Evolutionary conservation across 2,888 invertebrate genomes (phyloP).

Genomic region (Tachina lurida): DNA sequence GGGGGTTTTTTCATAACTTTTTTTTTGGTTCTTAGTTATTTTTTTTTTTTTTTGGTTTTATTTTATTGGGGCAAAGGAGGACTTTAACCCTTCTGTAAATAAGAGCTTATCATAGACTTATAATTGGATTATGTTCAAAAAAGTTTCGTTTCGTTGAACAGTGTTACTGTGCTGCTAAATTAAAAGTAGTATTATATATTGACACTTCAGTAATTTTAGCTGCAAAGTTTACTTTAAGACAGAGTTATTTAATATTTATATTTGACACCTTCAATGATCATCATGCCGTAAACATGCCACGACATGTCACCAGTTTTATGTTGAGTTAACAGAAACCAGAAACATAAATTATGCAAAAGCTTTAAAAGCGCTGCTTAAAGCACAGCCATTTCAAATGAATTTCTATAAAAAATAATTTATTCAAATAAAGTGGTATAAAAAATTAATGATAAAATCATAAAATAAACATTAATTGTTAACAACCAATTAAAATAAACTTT

Average conservation of each 20-base stretch:
- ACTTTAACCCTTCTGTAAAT: no score
- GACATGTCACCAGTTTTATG: conserved; percentile 3
- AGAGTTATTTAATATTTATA: conserved; percentile 30
- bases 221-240: not conserved
- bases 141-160: conserved; percentile 1
- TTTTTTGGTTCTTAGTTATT: no score
- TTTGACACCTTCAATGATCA: conserved; percentile 18
- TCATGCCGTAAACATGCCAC: conserved; percentile 3
- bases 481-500: not conserved
- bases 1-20: no score
- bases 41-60: no score
- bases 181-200: not conserved
- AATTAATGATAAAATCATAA: conserved; percentile 3
- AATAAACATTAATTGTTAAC: conserved; percentile 19
- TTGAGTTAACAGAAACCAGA: not conserved
- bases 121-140: no score
- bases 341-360: conserved; percentile 38
- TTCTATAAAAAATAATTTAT: not conserved
- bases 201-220: not conserved
- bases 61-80: no score
- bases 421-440: conserved; percentile 14
- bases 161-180: not conserved
- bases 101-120: no score
- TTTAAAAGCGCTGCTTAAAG: conserved; percentile 13
- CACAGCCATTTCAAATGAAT: not conserved